Evolutionary conservation across 2,113 vertebrate genomes (phyloP).

Genomic region (Rhizomys pruinosus): DNA sequence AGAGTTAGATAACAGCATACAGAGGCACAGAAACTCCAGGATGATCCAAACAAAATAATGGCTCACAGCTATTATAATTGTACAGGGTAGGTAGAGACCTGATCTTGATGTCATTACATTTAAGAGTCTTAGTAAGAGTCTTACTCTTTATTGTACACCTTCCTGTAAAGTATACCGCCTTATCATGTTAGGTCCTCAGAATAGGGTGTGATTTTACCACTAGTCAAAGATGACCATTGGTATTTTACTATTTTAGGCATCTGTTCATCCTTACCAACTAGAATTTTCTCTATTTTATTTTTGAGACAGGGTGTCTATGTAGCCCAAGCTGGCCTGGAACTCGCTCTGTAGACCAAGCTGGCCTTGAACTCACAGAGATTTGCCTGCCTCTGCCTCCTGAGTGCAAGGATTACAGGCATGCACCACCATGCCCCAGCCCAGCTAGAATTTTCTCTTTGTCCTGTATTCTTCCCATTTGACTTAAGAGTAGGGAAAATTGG

Average conservation of each 20-base stretch:
- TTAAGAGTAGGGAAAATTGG: background rate
- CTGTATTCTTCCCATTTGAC: background rate
- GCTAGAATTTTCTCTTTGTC: background rate
- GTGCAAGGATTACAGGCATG: too few species aligned
- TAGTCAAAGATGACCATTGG: background rate
- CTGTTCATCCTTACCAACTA: background rate
- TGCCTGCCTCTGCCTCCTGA: too few species aligned
- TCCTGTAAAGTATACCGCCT: background rate
- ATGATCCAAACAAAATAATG: background rate
- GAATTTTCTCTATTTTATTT: background rate
- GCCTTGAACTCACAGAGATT: too few species aligned
- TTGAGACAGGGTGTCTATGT: too few species aligned
- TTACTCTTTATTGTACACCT: background rate
- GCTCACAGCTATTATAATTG: background rate
- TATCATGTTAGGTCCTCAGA: background rate
- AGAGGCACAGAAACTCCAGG: background rate
- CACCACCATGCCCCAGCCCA: too few species aligned
- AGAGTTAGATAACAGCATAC: background rate
- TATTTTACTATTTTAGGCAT: background rate
- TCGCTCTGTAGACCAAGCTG: too few species aligned
- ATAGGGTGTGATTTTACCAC: background rate
- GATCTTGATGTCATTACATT: background rate
- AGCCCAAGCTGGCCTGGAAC: too few species aligned
- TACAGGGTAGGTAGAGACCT: background rate
- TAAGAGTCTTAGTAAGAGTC: background rate